Evolutionary conservation across 1,140 invertebrate species (phyloP).

Genomic region (Drosophila varians): DNA sequence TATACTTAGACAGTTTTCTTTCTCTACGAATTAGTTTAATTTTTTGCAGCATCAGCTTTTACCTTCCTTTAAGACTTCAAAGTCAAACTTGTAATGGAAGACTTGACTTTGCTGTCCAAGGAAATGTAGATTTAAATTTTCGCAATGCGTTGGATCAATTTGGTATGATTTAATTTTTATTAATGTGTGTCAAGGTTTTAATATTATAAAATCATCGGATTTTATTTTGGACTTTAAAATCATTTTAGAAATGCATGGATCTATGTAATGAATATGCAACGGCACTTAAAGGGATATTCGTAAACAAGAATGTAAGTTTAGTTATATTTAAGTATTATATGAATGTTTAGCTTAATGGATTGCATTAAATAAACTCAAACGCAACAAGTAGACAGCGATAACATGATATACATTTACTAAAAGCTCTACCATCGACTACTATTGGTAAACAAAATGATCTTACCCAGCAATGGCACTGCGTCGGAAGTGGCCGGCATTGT

Average conservation of each 20-base stretch:
- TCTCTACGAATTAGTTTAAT: constrained; percentile 39
- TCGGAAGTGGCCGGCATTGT: constrained; percentile 97
- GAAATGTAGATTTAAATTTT: constrained; percentile 18
- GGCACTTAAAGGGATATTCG: constrained; percentile 51
- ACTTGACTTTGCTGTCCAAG: constrained; percentile 55
- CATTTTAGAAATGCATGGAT: constrained; percentile 79
- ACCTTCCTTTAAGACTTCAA: constrained; percentile 40
- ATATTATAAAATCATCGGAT: constrained; percentile 84
- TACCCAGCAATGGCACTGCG: constrained; percentile 89
- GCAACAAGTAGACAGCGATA: constrained; percentile 47
- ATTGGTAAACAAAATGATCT: constrained; percentile 74
- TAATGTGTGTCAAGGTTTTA: constrained; percentile 83
- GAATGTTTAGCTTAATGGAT: constrained; percentile 31
- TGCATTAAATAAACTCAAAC: constrained; percentile 57
- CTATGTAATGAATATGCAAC: constrained; percentile 62
- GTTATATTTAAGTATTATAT: constrained; percentile 7
- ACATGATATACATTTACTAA: constrained; percentile 39
- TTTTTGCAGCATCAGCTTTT: constrained; percentile 44
- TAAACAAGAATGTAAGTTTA: constrained; percentile 29
- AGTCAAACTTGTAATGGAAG: constrained; percentile 25
- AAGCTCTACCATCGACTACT: constrained; percentile 46
- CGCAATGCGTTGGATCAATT: constrained; percentile 32
- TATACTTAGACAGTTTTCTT: constrained; percentile 41
- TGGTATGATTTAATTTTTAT: constrained; percentile 36
- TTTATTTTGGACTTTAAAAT: constrained; percentile 75